Evolutionary conservation across 2,888 invertebrate genomes (phyloP), one percentile per base, ranked within the genome.

Genomic region (Tachina grossa): DNA sequence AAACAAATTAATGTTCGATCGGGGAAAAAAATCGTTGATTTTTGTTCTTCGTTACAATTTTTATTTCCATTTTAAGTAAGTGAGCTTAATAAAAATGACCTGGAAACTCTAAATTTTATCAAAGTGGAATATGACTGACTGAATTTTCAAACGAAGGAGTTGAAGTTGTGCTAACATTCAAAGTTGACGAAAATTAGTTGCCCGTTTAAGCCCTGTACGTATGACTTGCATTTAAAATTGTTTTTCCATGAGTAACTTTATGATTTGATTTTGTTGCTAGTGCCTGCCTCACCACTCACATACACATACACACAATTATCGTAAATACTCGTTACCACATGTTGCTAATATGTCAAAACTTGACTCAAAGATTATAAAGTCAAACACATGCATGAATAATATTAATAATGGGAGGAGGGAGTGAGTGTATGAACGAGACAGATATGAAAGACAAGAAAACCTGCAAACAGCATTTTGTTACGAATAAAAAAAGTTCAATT

Each of bases 361-460:
- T 85, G 79, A 85, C 85, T 85, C 71, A 55, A 81, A 83, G 76
- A 76, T 85, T 85, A 80, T 91, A 90, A 90, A 90, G 90, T 90
- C 91, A 90, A 90, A 89, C 89, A 89, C 90, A 89, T 89, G 90
- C 89, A 89, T 89, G 88, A 87, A 87, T 86, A 76, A 75, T 75
- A 72, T 51, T 16, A 16, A 74, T 53, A 41, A 53, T 71, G 13
- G 10, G 55, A 22, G 47, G 53, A 55, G 55, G 49, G 66, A 59
- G 49, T 19, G 45, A 43, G 16, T 57, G 55, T 22, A 57, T 1
- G 49, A 49, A 45, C 19, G 47, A 61, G 79, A 68, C 66, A 47
- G 10, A n/a, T 57, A 13, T 59, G 47, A 53, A 57, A 61, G 53
- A 10, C 31, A 49, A 45, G 76, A 61, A 71, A 53, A 63, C 55